Conservation (phyloP, 1,140 invertebrate genomes). For the Oscheius sp. region DNA sequence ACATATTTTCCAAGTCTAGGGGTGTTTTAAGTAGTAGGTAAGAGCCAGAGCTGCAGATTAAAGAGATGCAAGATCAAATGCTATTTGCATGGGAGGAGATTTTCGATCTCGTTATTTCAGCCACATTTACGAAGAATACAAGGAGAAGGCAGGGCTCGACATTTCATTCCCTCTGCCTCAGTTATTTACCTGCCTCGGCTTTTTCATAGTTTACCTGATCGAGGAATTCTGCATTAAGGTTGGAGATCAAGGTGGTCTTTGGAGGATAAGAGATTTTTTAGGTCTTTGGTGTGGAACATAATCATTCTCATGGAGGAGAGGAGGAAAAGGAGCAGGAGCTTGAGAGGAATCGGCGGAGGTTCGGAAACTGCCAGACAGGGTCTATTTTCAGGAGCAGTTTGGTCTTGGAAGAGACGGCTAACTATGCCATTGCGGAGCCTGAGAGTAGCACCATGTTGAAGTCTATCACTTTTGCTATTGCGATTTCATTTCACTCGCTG, state of each 20-base stretch:
- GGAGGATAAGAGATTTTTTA: slow-evolving; percentile 24
- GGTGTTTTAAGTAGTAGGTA: too few relatives aligned
- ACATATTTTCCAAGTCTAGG: background rate
- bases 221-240: slow-evolving; percentile 16
- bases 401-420: slow-evolving; percentile 44
- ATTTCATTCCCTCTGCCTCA: slow-evolving; percentile 50
- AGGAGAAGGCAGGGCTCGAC: slow-evolving; percentile 23
- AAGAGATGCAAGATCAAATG: background rate
- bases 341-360: too few relatives aligned
- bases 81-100: too few relatives aligned
- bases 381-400: slow-evolving; percentile 23
- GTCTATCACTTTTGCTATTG: slow-evolving; percentile 54
- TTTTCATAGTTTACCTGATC: slow-evolving; percentile 56
- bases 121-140: slow-evolving; percentile 14
- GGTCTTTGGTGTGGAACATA: slow-evolving; percentile 41
- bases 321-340: slow-evolving; percentile 12
- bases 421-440: slow-evolving; percentile 34
- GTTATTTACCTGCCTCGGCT: slow-evolving; percentile 52
- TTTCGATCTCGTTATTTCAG: slow-evolving; percentile 46
- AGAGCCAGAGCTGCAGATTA: background rate
- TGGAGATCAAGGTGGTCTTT: background rate
- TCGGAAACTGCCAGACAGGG: too few relatives aligned
- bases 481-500: slow-evolving; percentile 55
- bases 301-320: slow-evolving; percentile 15
- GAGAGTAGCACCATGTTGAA: slow-evolving; percentile 44